phyloP scores from a whole-genome alignment of 2,888 invertebrate genomes.

The Aelia acuminata region DNA sequence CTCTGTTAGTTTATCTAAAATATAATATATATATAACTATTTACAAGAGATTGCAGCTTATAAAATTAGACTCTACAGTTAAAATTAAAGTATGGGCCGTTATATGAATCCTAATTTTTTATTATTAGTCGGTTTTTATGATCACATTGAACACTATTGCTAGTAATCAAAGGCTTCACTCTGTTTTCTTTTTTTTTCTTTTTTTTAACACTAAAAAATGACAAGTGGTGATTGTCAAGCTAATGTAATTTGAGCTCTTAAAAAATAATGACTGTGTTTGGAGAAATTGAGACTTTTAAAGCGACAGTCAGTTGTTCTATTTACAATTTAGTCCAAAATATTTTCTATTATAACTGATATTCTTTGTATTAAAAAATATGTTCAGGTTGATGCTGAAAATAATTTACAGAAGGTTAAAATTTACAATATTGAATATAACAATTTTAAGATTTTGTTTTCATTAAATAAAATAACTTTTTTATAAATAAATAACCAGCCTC shows the following conservation, averaged over 20 bases:
- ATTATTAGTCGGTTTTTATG: background rate
- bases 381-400: background rate
- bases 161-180: background rate
- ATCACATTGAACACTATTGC: conserved; percentile 45
- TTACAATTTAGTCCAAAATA: background rate
- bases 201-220: background rate
- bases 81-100: conserved; percentile 53
- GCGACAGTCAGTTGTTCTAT: background rate
- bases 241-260: conserved; percentile 3
- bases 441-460: background rate
- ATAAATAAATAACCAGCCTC: too few species aligned
- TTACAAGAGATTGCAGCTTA: conserved; percentile 35
- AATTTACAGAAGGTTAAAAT: too few species aligned
- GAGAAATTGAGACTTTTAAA: background rate
- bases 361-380: background rate
- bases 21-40: conserved; percentile 55
- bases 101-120: background rate
- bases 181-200: background rate
- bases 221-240: conserved; percentile 32
- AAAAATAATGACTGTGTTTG: conserved; percentile 11
- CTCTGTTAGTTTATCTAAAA: conserved; percentile 59
- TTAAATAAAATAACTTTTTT: background rate
- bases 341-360: background rate
- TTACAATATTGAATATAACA: too few species aligned
- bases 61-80: conserved; percentile 48